Base-by-base conservation (phyloP, 2,113 vertebrate species). In the Chamaetylas fuelleborni region DNA sequence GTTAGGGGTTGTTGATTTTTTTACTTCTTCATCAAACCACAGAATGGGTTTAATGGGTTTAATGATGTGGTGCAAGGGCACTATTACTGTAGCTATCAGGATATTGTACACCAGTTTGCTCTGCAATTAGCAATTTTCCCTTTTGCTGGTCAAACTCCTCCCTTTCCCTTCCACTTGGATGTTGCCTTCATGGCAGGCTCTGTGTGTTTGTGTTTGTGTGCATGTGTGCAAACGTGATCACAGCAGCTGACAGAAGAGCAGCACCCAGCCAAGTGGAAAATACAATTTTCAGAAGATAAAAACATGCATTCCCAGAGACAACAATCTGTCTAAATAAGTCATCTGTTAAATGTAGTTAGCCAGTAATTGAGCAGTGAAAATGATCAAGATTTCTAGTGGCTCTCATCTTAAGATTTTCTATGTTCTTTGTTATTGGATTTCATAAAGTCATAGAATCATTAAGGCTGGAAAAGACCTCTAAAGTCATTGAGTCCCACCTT, bases 211-310 rank as follows among this genome's bases (percentile, higher is more conserved):
- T 15, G 48, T 62, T 19, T 48, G 36, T 53, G 28, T 53, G 45
- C 5, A 2, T 12, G 66, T 71, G 33, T 61, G 14, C 67, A 86
- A 81, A 57, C 0, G 2, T 66, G 64, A 67, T 53, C 80, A 74
- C 26, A 74, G 86, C 72, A 94, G 72, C 82, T 81, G 48, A 81
- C 51, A 86, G 76, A 90, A 92, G 8, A 78, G 60, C 65, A 89
- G 72, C 51, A 78, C n/a, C 47, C 83, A 78, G 48, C 65, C 89
- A 84, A 88, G 72, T 22, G 61, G 80, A 92, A 94, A 95, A 91
- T 4, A 67, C 43, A 53, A 71, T 81, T 86, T 91, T 64, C 69
- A 78, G 48, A 48, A 92, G 43, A 81, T 28, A 91, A 92, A 92
- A 92, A 48, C 24, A 79, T 36, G 28, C 69, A 47, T 67, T 95